Evolutionary conservation across 2,113 vertebrate genomes (phyloP), one percentile per base, ranked within the genome.

Genomic region (Lepisosteus oculatus): DNA sequence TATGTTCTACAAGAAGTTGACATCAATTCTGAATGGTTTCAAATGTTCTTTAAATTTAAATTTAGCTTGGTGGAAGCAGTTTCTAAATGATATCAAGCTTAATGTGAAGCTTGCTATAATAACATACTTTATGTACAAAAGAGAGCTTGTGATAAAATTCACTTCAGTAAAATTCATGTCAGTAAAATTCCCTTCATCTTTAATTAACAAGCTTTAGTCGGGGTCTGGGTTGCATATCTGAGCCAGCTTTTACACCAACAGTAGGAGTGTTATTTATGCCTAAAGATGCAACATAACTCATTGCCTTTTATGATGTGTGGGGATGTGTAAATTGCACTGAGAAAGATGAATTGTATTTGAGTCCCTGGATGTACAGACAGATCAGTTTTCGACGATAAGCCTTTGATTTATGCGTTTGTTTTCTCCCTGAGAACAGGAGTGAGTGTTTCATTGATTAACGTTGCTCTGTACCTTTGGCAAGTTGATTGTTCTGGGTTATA

Each of bases 301-400:
- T 45, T 80, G 72, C 71, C 76, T 85, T 93, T 91, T 88, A 90
- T 90, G 85, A 87, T 78, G 69, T 80, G 63, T 74, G 69, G 71
- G 76, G 43, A 65, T 81, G 69, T 61, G 73, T 59, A 77, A 83
- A 83, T 79, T 85, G 69, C 75, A 80, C 67, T 80, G 76, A 82
- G 79, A 79, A 82, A 84, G 83, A 87, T 84, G 85, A 89, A 86
- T 81, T 74, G 79, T 76, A 83, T 79, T 77, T 83, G 79, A 79
- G 76, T 77, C 77, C 80, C 76, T 84, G 79, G 63, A 77, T 85
- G 78, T 77, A 87, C 73, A 89, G 86, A 90, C 87, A 89, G 88
- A 89, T 92, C 85, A 85, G 78, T 67, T 42, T 76, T 41, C 62
- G 43, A 75, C 78, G 67, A 69, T 68, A 71, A 76, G 72, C 44